Percentiles rank a stretch among this genome's conserved stretches.
Conservation (phyloP, 1,140 invertebrate species). For the Panagrolaimus sp. region DNA sequence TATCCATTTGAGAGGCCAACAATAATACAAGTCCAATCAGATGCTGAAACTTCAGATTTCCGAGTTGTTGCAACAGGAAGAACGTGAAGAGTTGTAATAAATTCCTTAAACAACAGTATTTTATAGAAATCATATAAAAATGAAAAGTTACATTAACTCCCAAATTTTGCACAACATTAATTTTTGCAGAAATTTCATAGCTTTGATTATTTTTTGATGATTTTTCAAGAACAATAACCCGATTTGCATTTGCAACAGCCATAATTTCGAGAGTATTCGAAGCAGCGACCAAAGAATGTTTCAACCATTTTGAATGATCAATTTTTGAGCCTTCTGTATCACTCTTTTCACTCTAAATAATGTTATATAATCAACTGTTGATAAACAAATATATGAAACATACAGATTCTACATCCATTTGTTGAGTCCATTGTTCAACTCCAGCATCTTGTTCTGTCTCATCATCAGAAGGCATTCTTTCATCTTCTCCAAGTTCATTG, state of each 20-base stretch:
- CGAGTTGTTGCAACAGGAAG: slow-evolving; percentile 18
- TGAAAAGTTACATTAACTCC: too few species aligned
- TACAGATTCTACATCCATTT: slow-evolving; percentile 13
- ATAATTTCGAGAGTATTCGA: slow-evolving; percentile 9
- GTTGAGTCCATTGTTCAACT: slow-evolving; percentile 1
- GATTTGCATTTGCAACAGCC: neutral
- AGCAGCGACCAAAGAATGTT: neutral
- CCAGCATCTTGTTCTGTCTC: slow-evolving; percentile 3
- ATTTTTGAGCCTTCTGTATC: neutral
- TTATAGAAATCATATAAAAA: neutral
- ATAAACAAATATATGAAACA: neutral
- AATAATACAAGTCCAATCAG: slow-evolving; percentile 20
- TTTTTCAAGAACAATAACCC: neutral
- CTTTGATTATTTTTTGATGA: neutral
- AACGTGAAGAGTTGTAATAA: slow-evolving; percentile 23
- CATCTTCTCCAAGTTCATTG: neutral
- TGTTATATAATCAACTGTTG: too few species aligned
- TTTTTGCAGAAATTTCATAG: slow-evolving; percentile 7
- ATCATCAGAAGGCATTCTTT: neutral
- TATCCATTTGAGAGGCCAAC: slow-evolving; percentile 18
- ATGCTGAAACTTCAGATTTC: slow-evolving; percentile 3
- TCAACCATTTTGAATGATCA: slow-evolving; percentile 2
- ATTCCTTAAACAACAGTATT: slow-evolving; percentile 6
- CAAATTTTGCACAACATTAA: slow-evolving; percentile 2
- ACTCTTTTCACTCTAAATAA: neutral